Percentiles rank a stretch among this genome's conserved stretches.
These are phyloP conservation scores for Drosophila borealis DNA, from an alignment of 2,888 invertebrate species.

Conservation along the genomic window DNA sequence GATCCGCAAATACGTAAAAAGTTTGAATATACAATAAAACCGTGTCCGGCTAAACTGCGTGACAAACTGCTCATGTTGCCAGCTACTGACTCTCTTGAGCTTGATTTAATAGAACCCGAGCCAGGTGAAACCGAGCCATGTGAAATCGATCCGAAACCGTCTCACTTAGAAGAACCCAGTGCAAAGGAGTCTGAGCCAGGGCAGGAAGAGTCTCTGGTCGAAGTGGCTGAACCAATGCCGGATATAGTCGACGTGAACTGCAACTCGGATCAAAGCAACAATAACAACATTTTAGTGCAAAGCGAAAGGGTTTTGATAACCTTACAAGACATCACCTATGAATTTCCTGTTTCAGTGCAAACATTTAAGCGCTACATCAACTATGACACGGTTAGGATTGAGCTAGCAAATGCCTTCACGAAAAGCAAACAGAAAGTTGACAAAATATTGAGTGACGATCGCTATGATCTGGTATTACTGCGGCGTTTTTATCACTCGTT, in stretches of 20 bases:
- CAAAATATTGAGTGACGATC: not conserved
- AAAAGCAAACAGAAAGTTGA: not conserved
- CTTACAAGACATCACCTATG: constrained; percentile 16
- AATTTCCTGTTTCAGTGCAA: constrained; percentile 48
- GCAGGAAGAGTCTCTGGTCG: not conserved
- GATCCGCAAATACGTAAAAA: constrained; percentile 34
- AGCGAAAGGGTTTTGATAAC: constrained; percentile 26
- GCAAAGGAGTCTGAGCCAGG: not conserved
- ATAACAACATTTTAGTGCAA: not conserved
- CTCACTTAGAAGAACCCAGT: not conserved
- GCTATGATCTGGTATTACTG: not conserved
- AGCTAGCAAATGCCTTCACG: constrained; percentile 8
- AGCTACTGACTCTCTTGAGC: not conserved
- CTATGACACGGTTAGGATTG: constrained; percentile 15
- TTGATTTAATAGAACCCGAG: not conserved
- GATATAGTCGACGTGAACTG: not conserved
- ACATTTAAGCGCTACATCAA: constrained; percentile 40
- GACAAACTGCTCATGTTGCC: constrained; percentile 20
- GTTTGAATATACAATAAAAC: constrained; percentile 30
- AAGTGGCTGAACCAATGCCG: not conserved
- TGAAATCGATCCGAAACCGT: too few relatives aligned
- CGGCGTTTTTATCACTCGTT: constrained; percentile 35
- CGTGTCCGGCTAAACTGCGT: constrained; percentile 45
- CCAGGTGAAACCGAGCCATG: not conserved
- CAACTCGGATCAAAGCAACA: not conserved